Base-by-base conservation (phyloP, 2,113 vertebrate genomes). In the Myodes glareolus region DNA sequence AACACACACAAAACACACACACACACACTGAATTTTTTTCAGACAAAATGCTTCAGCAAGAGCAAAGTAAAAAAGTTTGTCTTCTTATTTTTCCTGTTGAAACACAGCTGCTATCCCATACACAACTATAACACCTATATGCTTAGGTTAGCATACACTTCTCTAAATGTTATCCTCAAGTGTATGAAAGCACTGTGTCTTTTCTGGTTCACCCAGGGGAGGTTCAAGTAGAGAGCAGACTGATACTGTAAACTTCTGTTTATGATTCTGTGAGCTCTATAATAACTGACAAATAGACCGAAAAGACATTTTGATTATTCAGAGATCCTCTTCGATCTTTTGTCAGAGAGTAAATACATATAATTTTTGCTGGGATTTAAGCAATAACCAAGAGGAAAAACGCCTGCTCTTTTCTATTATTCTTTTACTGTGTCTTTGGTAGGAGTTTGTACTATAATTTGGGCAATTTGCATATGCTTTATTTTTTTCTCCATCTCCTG, bases 341-440 rank as follows among this genome's bases (percentile, higher is more conserved):
- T 87, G 3, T 42, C 78, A 78, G 19, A 94, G 47, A 88, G n/a
- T 63, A 95, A 94, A 91, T 65, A 19, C 55, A 92, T 90, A n/a
- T 23, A 68, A 84, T 86, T 67, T 95, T 88, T 88, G 7, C 23
- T 73, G 90, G 78, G 72, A 80, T 92, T 94, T 90, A 93, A 88
- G 70, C 93, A 92, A 92, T 65, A 94, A 76, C 78, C 52, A 67
- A n/a, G 31, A 93, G 19, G 42, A 63, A 95, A 90, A 92, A 89
- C 86, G 33, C 29, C 17, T 91, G 25, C 11, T 90, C 55, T 93
- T 86, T 89, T 80, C 50, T 85, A n/a, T 97, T 88, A 94, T 94
- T 97, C 85, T 76, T 96, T 93, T 72, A 70, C 81, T 82, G 10
- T 47, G 33, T 82, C 82, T 87, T 85, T 52, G 50, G 33, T 61